Conservation (phyloP, 2,113 vertebrate species). For the Motacilla tschutschensis region DNA sequence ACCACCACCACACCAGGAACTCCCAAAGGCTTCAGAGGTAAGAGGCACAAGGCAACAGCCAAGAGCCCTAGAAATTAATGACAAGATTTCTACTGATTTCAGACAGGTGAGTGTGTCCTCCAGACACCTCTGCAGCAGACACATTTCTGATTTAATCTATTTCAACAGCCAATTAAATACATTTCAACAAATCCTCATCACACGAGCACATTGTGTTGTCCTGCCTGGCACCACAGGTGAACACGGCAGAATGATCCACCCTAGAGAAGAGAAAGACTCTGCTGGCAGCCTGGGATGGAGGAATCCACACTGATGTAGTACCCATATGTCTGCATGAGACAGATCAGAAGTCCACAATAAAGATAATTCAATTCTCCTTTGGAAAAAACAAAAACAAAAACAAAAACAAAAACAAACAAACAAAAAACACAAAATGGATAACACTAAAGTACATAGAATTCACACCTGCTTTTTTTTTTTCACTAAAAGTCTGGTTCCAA, state of each 20-base stretch:
- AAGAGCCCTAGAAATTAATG: not conserved
- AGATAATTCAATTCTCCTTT: not conserved
- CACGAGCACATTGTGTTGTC: not conserved
- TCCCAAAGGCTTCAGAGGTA: not conserved
- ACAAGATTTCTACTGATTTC: not conserved
- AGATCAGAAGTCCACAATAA: not conserved
- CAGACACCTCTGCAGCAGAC: not conserved
- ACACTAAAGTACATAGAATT: not conserved
- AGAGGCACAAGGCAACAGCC: not conserved
- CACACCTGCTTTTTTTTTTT: not conserved
- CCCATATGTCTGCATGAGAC: not conserved
- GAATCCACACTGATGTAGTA: not conserved
- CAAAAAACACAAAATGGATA: rapidly evolving
- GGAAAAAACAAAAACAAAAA: no score
- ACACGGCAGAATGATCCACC: not conserved
- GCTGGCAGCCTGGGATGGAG: not conserved
- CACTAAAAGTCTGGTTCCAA: not conserved
- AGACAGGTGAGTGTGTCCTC: not conserved
- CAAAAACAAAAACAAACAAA: no score
- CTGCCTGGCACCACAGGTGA: not conserved
- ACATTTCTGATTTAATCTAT: not conserved
- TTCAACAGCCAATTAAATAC: not conserved
- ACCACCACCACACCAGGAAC: not conserved
- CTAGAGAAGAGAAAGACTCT: not conserved
- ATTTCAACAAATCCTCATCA: not conserved